Conservation (phyloP, 2,888 invertebrate species). For the Euproctis similis region DNA sequence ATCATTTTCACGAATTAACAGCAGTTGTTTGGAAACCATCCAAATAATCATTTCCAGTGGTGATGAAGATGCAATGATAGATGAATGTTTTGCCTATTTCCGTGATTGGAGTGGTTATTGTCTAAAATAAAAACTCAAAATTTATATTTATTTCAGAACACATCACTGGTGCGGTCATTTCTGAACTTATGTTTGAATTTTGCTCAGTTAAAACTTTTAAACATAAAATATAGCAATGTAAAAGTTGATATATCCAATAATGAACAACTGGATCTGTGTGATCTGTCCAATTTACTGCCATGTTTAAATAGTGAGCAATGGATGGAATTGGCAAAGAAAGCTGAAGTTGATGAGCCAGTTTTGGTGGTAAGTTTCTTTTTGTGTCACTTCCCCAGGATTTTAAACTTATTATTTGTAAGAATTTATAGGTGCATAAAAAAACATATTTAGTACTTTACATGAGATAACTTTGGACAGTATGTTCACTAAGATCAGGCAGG, state of each 20-base stretch:
- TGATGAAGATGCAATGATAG: no score
- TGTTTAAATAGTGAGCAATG: constrained; percentile 49
- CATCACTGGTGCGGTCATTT: constrained; percentile 39
- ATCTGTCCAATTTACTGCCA: constrained; percentile 46
- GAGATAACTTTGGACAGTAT: no score
- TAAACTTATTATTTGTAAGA: no score
- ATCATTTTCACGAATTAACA: no score
- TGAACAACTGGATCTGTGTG: constrained; percentile 31
- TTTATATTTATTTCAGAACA: constrained; percentile 46
- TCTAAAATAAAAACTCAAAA: no score
- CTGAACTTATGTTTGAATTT: constrained; percentile 47
- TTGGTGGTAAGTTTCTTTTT: constrained; percentile 43
- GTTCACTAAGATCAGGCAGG: no score
- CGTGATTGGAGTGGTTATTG: no score
- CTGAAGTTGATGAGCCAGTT: constrained; percentile 31
- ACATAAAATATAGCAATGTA: constrained; percentile 53
- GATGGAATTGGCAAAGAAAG: constrained; percentile 33
- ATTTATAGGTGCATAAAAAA: no score
- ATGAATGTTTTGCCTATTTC: neutral
- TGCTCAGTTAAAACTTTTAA: constrained; percentile 53
- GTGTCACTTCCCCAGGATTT: no score
- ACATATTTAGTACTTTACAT: no score
- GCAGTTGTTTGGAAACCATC: no score
- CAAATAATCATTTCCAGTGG: no score
- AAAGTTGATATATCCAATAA: constrained; percentile 31